These are phyloP conservation scores for Scaptodrosophila latifasciaeformis DNA, from an alignment of 2,888 invertebrate genomes.

Conservation along the genomic window DNA sequence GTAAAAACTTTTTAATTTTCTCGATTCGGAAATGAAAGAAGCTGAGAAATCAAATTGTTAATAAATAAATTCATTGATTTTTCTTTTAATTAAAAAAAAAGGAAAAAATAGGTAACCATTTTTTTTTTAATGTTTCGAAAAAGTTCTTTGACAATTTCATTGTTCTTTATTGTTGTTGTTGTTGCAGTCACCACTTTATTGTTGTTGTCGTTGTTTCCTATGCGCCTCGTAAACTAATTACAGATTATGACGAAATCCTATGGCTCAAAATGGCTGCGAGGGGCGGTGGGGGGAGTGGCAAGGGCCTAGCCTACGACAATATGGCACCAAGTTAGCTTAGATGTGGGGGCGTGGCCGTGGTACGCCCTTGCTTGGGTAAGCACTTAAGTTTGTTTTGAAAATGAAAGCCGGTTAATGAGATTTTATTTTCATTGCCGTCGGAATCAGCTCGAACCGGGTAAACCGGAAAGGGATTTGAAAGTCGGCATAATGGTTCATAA, in stretches of 20 bases:
- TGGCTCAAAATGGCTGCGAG: constrained; percentile 30
- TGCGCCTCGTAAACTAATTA: constrained; percentile 63
- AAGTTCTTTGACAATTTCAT: constrained; percentile 30
- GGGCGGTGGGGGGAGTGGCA: constrained; percentile 14
- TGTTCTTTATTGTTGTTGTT: constrained; percentile 8
- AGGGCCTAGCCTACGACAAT: not conserved
- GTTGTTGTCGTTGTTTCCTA: constrained; percentile 31
- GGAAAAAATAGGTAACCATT: constrained; percentile 46
- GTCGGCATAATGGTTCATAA: constrained; percentile 46
- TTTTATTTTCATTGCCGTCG: constrained; percentile 41
- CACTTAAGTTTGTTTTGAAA: constrained; percentile 49
- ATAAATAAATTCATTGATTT: constrained; percentile 59
- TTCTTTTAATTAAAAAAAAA: constrained; percentile 55
- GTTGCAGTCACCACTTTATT: constrained; percentile 12
- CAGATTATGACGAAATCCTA: constrained; percentile 58
- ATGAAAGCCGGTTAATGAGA: constrained; percentile 64
- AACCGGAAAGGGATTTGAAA: not conserved
- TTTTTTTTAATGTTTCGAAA: constrained; percentile 65
- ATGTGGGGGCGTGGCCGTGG: constrained; percentile 11
- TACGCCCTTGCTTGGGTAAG: constrained; percentile 5
- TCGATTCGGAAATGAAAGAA: too few relatives aligned
- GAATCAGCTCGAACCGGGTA: not conserved
- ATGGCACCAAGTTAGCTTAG: not conserved
- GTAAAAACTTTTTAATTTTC: too few relatives aligned
- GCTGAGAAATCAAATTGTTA: not conserved